These are phyloP conservation scores for Amphimallon solstitiale DNA, from an alignment of 2,888 invertebrate species.

Conservation along the genomic window DNA sequence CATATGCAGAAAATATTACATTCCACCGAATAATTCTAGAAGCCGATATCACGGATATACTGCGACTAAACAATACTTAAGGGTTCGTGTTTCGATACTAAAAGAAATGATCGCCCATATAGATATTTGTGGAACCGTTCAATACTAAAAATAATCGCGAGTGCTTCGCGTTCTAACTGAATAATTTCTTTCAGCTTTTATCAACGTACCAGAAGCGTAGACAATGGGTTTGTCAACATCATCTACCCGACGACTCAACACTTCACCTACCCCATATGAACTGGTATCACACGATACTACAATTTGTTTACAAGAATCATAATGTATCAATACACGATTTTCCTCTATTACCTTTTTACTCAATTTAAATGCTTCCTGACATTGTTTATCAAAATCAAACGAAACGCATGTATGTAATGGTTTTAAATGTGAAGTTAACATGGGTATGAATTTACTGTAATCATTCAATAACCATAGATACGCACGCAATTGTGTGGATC, in stretches of 20 bases:
- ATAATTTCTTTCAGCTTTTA: conserved; percentile 53
- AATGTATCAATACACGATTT: conserved; percentile 44
- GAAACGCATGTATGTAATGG: conserved; percentile 35
- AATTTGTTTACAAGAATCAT: too few species aligned
- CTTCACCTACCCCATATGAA: conserved; percentile 51
- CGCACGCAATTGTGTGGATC: conserved; percentile 35
- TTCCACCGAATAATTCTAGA: too few species aligned
- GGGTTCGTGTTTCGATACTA: conserved; percentile 41
- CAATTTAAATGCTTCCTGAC: conserved; percentile 36
- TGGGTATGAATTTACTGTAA: too few species aligned
- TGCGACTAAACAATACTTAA: conserved; percentile 40
- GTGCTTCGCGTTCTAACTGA: conserved; percentile 51
- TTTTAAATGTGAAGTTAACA: conserved; percentile 36
- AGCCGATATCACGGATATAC: too few species aligned
- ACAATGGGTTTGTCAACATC: conserved; percentile 49
- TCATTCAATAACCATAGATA: too few species aligned
- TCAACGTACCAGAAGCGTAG: too few species aligned
- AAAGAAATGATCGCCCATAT: conserved; percentile 51
- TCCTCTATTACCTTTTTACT: conserved; percentile 41
- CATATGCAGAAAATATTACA: conserved; percentile 38
- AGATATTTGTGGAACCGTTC: conserved; percentile 57
- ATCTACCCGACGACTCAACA: conserved; percentile 49
- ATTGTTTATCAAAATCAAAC: conserved; percentile 37
- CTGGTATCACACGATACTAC: conserved; percentile 51
- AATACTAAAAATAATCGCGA: too few species aligned